phyloP scores from a whole-genome alignment of 2,888 invertebrate species.

The Ptychoptera contaminata region DNA sequence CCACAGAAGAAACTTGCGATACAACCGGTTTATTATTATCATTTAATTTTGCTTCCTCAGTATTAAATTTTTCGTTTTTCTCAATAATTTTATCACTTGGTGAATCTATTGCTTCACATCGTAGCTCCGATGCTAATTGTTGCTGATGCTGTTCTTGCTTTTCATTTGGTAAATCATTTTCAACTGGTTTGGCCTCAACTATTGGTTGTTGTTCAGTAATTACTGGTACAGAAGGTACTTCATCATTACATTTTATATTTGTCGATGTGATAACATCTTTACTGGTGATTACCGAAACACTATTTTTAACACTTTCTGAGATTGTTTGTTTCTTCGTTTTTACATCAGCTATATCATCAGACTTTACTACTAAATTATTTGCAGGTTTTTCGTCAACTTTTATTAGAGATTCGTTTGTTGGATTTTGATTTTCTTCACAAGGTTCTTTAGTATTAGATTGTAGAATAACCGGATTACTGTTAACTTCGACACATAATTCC shows the following conservation, averaged over 20 bases:
- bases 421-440: not conserved
- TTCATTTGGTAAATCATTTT: too few relatives aligned
- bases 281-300: constrained; percentile 1
- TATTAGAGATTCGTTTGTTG: constrained; percentile 6
- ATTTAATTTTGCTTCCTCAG: too few relatives aligned
- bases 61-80: too few relatives aligned
- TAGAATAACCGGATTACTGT: not conserved
- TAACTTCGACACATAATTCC: too few relatives aligned
- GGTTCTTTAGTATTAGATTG: not conserved
- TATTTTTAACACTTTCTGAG: constrained; percentile 14
- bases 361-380: not conserved
- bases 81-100: too few relatives aligned
- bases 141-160: too few relatives aligned
- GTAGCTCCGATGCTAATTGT: too few relatives aligned
- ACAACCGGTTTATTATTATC: too few relatives aligned
- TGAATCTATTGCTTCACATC: too few relatives aligned
- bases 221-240: not conserved
- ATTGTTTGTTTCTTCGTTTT: constrained; percentile 28
- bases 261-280: not conserved
- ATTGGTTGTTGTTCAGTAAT: not conserved
- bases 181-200: too few relatives aligned
- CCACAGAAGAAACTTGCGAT: too few relatives aligned
- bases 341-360: constrained; percentile 12
- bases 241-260: too few relatives aligned
- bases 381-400: constrained; percentile 12